These are phyloP conservation scores for Muscicapa striata DNA, from an alignment of 2,797 vertebrate species.

Conservation along the genomic window DNA sequence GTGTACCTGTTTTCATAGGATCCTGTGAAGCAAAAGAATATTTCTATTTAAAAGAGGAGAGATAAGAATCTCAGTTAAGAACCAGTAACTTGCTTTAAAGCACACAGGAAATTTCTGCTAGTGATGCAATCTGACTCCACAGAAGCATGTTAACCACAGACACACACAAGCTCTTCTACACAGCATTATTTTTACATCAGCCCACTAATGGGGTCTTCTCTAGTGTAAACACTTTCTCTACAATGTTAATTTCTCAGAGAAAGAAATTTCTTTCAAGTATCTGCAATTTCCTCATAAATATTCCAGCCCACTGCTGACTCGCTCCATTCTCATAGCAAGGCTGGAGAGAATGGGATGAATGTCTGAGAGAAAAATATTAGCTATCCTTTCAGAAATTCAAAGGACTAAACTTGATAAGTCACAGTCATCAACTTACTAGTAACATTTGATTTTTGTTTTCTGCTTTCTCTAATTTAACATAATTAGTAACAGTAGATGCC, in stretches of 20 bases:
- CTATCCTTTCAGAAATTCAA: not conserved
- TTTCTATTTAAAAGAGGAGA: not conserved
- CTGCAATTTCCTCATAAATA: not conserved
- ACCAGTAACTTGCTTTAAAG: not conserved
- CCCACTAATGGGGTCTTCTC: not conserved
- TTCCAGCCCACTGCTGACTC: not conserved
- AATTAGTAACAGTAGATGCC: not conserved
- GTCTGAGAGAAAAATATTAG: not conserved
- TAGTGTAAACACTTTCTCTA: not conserved
- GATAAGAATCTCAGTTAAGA: not conserved
- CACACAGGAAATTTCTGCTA: not conserved
- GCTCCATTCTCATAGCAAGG: not conserved
- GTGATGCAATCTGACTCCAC: not conserved
- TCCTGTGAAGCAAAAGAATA: not conserved
- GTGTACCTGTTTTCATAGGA: not conserved
- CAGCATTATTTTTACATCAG: not conserved
- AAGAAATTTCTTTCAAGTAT: not conserved
- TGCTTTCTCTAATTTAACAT: not conserved
- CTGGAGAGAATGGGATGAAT: not conserved
- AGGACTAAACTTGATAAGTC: not conserved
- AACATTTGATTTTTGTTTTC: constrained; percentile 3
- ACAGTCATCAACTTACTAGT: not conserved
- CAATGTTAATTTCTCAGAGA: not conserved
- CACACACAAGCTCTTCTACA: not conserved
- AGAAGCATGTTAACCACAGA: not conserved